Percentiles rank a stretch among this genome's conserved stretches.
Evolutionary conservation across 2,888 invertebrate species (phyloP).

Genomic region (Melipona beecheii): DNA sequence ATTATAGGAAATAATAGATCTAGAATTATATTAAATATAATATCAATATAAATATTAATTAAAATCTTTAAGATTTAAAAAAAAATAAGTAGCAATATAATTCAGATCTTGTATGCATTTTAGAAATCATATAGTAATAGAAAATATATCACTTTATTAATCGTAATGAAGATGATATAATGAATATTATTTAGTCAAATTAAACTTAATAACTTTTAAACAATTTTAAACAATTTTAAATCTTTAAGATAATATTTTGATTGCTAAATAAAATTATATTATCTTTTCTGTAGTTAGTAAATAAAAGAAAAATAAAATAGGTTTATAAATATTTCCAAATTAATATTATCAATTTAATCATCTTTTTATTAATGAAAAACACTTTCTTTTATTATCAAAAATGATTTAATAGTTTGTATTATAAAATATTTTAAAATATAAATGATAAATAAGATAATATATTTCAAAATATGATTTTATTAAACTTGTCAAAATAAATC

Average conservation of each 20-base stretch:
- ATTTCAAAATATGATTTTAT: no score
- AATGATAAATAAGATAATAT: no score
- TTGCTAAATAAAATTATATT: neutral
- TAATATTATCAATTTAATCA: neutral
- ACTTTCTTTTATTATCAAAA: neutral
- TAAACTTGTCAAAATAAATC: neutral
- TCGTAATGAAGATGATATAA: neutral
- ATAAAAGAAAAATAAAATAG: neutral
- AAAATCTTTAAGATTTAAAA: neutral
- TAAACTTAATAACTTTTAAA: neutral
- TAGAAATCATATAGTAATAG: neutral
- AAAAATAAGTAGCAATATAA: neutral
- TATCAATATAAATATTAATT: neutral
- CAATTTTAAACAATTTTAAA: neutral
- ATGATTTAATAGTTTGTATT: neutral
- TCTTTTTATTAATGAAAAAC: neutral
- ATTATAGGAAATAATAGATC: slow-evolving; percentile 24
- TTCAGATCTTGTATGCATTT: neutral
- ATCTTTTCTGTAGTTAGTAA: neutral
- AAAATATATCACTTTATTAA: slow-evolving; percentile 2
- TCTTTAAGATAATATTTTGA: neutral
- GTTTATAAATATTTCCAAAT: neutral
- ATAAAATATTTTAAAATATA: neutral
- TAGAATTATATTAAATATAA: slow-evolving; percentile 15
- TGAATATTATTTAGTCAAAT: neutral